A percentile compares a stretch with the other conserved stretches of the same genome.
Evolutionary conservation across 2,797 vertebrate species (phyloP).

Genomic region (Lacerta bilineata): DNA sequence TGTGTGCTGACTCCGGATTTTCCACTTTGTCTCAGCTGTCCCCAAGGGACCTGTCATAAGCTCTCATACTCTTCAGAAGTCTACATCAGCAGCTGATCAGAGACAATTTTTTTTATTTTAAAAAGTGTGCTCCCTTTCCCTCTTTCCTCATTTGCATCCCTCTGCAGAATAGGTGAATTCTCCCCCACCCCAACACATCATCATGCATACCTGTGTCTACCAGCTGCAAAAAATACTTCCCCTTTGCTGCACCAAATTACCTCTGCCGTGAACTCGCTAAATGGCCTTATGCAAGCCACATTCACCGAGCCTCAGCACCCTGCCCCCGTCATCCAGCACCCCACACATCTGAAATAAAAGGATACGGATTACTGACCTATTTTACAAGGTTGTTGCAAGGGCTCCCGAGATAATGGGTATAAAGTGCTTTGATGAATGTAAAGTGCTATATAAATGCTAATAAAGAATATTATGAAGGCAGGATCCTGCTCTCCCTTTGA

Average conservation of each 20-base stretch:
- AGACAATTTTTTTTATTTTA: background rate
- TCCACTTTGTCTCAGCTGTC: background rate
- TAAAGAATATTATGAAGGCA: background rate
- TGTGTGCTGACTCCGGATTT: background rate
- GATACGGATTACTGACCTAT: background rate
- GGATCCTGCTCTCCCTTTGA: background rate
- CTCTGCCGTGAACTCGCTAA: background rate
- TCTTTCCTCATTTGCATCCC: constrained; percentile 16
- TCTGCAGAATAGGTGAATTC: background rate
- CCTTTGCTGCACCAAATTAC: background rate
- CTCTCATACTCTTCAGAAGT: background rate
- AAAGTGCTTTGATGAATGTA: background rate
- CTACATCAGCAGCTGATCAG: constrained; percentile 13
- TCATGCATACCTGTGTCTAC: background rate
- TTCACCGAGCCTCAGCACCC: too few relatives aligned
- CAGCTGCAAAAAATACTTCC: too few relatives aligned
- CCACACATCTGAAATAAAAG: background rate
- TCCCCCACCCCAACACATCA: background rate
- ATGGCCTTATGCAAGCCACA: too few relatives aligned
- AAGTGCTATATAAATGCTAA: background rate
- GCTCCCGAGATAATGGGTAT: background rate
- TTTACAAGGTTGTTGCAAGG: background rate
- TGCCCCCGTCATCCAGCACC: too few relatives aligned
- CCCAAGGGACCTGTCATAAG: background rate
- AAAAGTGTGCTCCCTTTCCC: background rate